Percentiles rank a stretch among this genome's conserved stretches.
These are phyloP conservation scores for Ditula angustiorana DNA, from an alignment of 2,888 invertebrate genomes.

Conservation along the genomic window DNA sequence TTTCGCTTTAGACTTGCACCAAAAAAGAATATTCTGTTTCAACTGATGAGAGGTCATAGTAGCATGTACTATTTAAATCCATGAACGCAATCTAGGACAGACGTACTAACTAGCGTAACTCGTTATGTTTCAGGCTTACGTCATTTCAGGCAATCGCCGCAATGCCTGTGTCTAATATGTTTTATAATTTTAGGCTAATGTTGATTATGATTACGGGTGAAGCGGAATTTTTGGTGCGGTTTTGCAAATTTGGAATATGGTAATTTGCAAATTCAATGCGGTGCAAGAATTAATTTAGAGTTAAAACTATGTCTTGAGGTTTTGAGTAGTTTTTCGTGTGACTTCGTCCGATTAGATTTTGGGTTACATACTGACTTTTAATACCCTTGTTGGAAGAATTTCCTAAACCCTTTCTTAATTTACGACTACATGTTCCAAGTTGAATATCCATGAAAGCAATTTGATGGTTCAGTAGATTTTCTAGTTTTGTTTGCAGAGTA, in stretches of 20 bases:
- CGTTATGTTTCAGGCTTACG: conserved; percentile 12
- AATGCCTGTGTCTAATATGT: conserved; percentile 6
- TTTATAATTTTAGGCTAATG: conserved; percentile 29
- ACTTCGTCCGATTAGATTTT: too few relatives aligned
- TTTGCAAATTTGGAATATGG: not conserved
- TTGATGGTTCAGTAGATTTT: too few relatives aligned
- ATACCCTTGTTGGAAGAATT: too few relatives aligned
- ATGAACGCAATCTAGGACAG: conserved; percentile 16
- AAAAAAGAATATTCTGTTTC: not conserved
- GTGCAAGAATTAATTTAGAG: not conserved
- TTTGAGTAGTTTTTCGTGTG: too few relatives aligned
- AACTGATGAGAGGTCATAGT: conserved; percentile 36
- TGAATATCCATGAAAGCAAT: too few relatives aligned
- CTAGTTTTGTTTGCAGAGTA: too few relatives aligned
- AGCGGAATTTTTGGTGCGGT: conserved; percentile 11
- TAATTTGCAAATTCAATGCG: conserved; percentile 2
- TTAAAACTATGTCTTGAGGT: not conserved
- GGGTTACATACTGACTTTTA: too few relatives aligned
- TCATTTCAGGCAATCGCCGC: not conserved
- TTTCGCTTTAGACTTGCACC: not conserved
- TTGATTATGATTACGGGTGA: conserved; percentile 8
- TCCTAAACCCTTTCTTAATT: too few relatives aligned
- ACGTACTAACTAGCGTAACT: conserved; percentile 12
- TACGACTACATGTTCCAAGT: too few relatives aligned
- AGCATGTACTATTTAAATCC: conserved; percentile 29